These are phyloP conservation scores for Hipparchia semele DNA, from an alignment of 2,888 invertebrate species.

Conservation along the genomic window DNA sequence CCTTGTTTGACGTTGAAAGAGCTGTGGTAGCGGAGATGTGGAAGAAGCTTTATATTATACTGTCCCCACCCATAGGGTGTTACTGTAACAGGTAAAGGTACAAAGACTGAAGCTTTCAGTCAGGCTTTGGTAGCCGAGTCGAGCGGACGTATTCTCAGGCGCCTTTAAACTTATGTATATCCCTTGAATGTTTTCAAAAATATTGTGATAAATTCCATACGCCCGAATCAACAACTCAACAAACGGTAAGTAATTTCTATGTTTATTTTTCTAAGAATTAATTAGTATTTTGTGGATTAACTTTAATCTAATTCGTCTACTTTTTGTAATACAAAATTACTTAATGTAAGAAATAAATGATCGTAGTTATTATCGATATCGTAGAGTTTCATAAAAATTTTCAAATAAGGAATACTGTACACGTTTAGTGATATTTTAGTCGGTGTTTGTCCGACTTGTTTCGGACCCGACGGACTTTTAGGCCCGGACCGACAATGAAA, in stretches of 20 bases:
- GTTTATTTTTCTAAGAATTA: conserved; percentile 5
- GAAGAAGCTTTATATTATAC: conserved; percentile 21
- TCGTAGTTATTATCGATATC: too few relatives aligned
- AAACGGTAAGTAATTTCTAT: conserved; percentile 28
- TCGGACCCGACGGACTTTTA: too few relatives aligned
- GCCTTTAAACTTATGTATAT: not conserved
- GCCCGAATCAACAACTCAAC: not conserved
- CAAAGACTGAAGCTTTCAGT: conserved; percentile 49
- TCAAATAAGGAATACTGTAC: too few relatives aligned
- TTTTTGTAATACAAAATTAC: not conserved
- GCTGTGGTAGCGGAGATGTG: conserved; percentile 20
- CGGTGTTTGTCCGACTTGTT: too few relatives aligned
- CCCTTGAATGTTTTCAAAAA: conserved; percentile 37
- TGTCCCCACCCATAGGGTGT: conserved; percentile 38
- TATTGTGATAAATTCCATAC: conserved; percentile 27
- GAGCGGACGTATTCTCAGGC: conserved; percentile 35
- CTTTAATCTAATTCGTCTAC: not conserved
- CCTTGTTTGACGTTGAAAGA: conserved; percentile 18
- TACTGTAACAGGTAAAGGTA: conserved; percentile 74
- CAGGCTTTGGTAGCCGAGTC: conserved; percentile 39
- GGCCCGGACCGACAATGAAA: not conserved
- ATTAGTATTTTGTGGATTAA: not conserved
- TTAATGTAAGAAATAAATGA: too few relatives aligned
- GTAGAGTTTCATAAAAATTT: too few relatives aligned
- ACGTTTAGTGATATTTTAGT: too few relatives aligned